Percentiles rank a stretch among this genome's conserved stretches.
These are phyloP conservation scores for Cyrtodaria siliqua DNA, from an alignment of 2,888 invertebrate species.

Conservation along the genomic window DNA sequence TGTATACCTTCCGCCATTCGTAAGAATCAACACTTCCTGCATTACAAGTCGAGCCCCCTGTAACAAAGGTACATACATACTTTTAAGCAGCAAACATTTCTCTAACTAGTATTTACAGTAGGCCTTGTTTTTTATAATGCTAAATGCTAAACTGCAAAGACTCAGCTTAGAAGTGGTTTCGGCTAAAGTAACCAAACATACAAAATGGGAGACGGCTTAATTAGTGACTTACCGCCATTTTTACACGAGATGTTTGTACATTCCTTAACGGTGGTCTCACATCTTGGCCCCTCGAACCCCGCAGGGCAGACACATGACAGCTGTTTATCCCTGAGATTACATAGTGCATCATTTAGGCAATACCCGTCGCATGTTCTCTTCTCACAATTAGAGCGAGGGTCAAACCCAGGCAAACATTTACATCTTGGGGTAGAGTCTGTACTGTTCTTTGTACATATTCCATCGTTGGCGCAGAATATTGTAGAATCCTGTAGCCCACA, in stretches of 20 bases:
- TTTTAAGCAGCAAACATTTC: too few species aligned
- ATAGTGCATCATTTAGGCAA: constrained; percentile 57
- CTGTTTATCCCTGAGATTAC: constrained; percentile 22
- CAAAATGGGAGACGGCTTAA: neutral
- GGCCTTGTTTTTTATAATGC: too few species aligned
- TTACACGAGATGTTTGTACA: constrained; percentile 49
- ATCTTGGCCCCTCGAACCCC: constrained; percentile 44
- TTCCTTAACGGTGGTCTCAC: constrained; percentile 27
- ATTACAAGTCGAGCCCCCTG: too few species aligned
- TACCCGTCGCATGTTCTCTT: constrained; percentile 61
- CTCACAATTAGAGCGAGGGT: constrained; percentile 61
- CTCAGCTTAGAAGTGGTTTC: too few species aligned
- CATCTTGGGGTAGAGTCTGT: constrained; percentile 47
- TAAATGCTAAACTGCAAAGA: too few species aligned
- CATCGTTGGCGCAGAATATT: constrained; percentile 66
- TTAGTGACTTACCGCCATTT: constrained; percentile 58
- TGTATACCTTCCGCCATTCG: too few species aligned
- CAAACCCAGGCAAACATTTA: constrained; percentile 60
- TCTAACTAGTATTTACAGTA: too few species aligned
- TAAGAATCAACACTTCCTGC: too few species aligned
- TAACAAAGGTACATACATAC: too few species aligned
- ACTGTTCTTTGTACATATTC: constrained; percentile 59
- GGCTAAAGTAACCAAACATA: too few species aligned
- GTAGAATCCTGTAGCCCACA: constrained; percentile 56
- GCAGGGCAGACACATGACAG: constrained; percentile 49